A percentile compares a stretch with the other conserved stretches of the same genome.
Evolutionary conservation across 2,888 invertebrate species (phyloP).

Genomic region (Ectemnius continuus): DNA sequence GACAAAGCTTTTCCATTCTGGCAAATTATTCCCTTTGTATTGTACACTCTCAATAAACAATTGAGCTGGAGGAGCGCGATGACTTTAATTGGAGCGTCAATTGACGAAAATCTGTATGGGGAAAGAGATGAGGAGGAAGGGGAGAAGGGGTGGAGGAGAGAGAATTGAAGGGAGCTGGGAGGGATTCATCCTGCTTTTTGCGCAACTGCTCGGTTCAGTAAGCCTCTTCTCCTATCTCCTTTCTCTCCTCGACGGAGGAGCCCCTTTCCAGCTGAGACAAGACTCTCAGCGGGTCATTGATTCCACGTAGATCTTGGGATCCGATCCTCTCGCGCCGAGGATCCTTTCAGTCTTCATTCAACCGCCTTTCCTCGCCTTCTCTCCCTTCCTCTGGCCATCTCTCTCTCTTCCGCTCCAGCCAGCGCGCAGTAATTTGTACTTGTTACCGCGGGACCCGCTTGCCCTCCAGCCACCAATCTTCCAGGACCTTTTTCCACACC

Average conservation of each 20-base stretch:
- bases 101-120: no score
- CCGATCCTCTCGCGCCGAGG: slow-evolving; percentile 55
- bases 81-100: no score
- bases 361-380: slow-evolving; percentile 38
- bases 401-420: background rate
- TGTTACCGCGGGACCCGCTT: no score
- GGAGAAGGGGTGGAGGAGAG: no score
- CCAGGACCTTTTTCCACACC: no score
- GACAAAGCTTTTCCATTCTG: no score
- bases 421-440: no score
- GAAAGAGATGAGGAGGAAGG: background rate
- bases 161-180: slow-evolving; percentile 32
- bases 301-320: slow-evolving; percentile 58
- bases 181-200: slow-evolving; percentile 56
- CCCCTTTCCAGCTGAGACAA: slow-evolving; percentile 42
- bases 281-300: slow-evolving; percentile 58
- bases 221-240: slow-evolving; percentile 38
- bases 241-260: slow-evolving; percentile 19
- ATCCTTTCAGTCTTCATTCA: slow-evolving; percentile 59
- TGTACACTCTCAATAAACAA: no score
- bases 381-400: slow-evolving; percentile 12
- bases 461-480: no score
- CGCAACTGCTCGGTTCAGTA: slow-evolving; percentile 53
- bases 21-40: no score
- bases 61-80: no score